Evolutionary conservation across 2,797 vertebrate genomes (phyloP), one percentile per base, ranked within the genome.

Genomic region (Tympanoctomys barrerae): DNA sequence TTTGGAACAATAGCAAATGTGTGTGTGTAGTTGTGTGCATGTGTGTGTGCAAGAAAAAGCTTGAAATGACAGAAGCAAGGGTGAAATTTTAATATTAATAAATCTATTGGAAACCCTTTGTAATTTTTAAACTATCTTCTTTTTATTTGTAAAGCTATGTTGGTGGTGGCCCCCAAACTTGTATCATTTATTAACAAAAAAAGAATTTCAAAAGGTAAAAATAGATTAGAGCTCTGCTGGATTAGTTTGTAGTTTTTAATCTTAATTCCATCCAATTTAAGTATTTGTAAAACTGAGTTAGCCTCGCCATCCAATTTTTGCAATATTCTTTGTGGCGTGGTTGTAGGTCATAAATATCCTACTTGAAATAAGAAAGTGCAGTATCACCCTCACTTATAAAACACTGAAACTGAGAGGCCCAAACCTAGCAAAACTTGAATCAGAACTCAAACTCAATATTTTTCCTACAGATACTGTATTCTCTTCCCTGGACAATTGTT

Each of bases 191-290:
- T 52, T 73, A 57, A 66, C 12, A 33, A 66, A 66, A 77, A 52
- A 61, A 62, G 12, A 49, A 94, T 85, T 90, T 70, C 22, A 89
- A 59, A 46, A 22, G 46, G 78, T 9, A 71, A 24, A 84, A 93
- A 36, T n/a, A 0, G 52, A 11, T 49, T 90, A 42, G 21, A 75
- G 2, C 82, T 93, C 95, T 86, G 57, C 77, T 80, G 77, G 22
- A 33, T 94, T 81, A 61, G 61, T 91, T 4, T 33, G 4, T 91
- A 28, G 7, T 18, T 91, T 96, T 95, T n/a, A 64, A 68, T 68
- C 26, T 85, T 16, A 89, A 10, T 73, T 96, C 49, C 1, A 18
- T 24, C 28, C 36, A 52, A 16, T 1, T 52, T 0, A 16, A 77
- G n/a, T 2, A 3, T 28, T 86, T 39, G 46, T 82, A 66, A 84